These are phyloP conservation scores for Meloe dianella DNA, from an alignment of 2,888 invertebrate genomes.

Conservation along the genomic window DNA sequence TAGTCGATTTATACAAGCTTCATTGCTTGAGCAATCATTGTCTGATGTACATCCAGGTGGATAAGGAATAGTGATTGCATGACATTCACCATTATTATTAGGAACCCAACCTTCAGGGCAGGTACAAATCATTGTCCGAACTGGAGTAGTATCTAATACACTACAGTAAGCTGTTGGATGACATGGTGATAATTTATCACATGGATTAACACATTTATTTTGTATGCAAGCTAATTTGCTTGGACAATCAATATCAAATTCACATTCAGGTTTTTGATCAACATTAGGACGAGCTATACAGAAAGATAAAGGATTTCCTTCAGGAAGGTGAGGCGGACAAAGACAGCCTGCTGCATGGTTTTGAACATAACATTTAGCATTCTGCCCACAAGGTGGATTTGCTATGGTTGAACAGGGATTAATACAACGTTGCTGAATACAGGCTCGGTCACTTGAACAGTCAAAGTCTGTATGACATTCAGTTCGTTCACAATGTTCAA, in stretches of 20 bases:
- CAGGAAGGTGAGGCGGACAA: slow-evolving; percentile 79
- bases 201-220: slow-evolving; percentile 80
- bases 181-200: slow-evolving; percentile 78
- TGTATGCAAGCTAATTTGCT: slow-evolving; percentile 81
- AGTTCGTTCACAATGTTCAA: slow-evolving; percentile 74
- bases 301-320: slow-evolving; percentile 81
- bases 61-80: slow-evolving; percentile 71
- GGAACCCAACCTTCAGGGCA: slow-evolving; percentile 87
- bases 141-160: slow-evolving; percentile 84
- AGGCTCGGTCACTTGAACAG: slow-evolving; percentile 77
- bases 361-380: slow-evolving; percentile 80
- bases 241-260: slow-evolving; percentile 79
- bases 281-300: slow-evolving; percentile 66
- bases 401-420: slow-evolving; percentile 76
- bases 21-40: slow-evolving; percentile 76
- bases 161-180: slow-evolving; percentile 76
- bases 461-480: slow-evolving; percentile 83
- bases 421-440: slow-evolving; percentile 74
- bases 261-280: slow-evolving; percentile 71
- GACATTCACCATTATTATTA: slow-evolving; percentile 79
- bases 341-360: slow-evolving; percentile 83
- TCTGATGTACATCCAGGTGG: slow-evolving; percentile 80
- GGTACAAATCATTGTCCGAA: slow-evolving; percentile 86
- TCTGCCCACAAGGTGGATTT: slow-evolving; percentile 78
- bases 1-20: slow-evolving; percentile 85